Evolutionary conservation across 2,888 invertebrate genomes (phyloP), one percentile per base, ranked within the genome.

Genomic region (Yponomeuta cagnagella): DNA sequence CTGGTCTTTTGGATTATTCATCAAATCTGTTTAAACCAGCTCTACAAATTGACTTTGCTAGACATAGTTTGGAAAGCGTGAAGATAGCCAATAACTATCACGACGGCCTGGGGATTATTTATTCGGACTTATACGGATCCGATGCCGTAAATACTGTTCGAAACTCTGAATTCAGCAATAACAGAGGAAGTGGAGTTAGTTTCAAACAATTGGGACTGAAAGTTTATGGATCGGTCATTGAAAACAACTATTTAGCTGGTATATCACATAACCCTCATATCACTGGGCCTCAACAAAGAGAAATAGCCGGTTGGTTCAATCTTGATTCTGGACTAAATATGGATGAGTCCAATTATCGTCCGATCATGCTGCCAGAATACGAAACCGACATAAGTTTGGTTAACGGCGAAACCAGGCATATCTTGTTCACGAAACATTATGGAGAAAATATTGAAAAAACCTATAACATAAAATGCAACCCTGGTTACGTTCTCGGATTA

Each of bases 1-100:
- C 99, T 6, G 99, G 99, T 0, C 93, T 99, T 0, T 93, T 98
- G 70, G 99, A 99, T 88, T 98, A 98, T 81, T 95, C 97, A 0
- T 97, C 97, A 0, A 96, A 96, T 86, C 85, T 94, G 0, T 97
- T 98, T 77, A 97, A 96, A 82, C 97, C 98, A 10, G 98, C 98
- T 0, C 86, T 98, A 15, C 98, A 98, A 89, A 96, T 97, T 76
- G 97, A 97, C 80, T 96, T 97, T 78, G 95, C 96, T 1, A 93
- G 96, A 23, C 97, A 97, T 77, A 95, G 96, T 75, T 89, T 97
- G 76, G 97, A 97, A 84, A 96, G 95, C 78, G 94, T 97, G 2
- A 94, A 95, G 76, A 93, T 99, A 30, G 93, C 94, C 0, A 95
- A 98, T 80, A 99, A 98, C 82, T 95, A 96, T 70, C 96, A 97